phyloP scores from a whole-genome alignment of 2,888 invertebrate species.

The Catocala sponsa region DNA sequence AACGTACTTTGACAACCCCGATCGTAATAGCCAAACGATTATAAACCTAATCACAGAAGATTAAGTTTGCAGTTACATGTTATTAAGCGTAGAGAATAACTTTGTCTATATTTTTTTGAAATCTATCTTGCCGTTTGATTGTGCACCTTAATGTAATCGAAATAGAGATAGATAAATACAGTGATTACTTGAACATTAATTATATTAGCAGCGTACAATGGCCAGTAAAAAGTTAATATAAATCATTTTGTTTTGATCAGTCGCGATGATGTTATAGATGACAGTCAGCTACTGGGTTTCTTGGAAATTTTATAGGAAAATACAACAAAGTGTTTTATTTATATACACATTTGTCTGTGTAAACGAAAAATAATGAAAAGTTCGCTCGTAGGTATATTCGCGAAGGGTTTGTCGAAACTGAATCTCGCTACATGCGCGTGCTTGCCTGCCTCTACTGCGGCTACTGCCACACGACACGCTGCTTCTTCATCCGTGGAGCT shows the following conservation, averaged over 20 bases:
- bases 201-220: slow-evolving; percentile 56
- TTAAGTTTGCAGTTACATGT: slow-evolving; percentile 15
- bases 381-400: no score
- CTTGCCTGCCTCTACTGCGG: no score
- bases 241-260: slow-evolving; percentile 65
- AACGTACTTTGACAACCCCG: slow-evolving; percentile 32
- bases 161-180: slow-evolving; percentile 22
- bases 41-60: slow-evolving; percentile 8
- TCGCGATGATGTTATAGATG: slow-evolving; percentile 58
- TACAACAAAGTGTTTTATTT: no score
- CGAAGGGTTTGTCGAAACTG: no score
- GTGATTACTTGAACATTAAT: slow-evolving; percentile 49
- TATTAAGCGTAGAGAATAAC: slow-evolving; percentile 1
- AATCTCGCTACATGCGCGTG: no score
- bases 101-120: slow-evolving; percentile 16
- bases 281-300: slow-evolving; percentile 65
- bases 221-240: slow-evolving; percentile 62
- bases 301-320: background rate
- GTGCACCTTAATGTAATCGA: slow-evolving; percentile 20
- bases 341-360: no score
- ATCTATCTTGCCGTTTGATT: slow-evolving; percentile 20
- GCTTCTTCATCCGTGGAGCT: no score
- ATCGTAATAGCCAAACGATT: slow-evolving; percentile 20
- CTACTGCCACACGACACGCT: no score
- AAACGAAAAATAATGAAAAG: no score